A percentile compares a stretch with the other conserved stretches of the same genome.
Evolutionary conservation across 2,797 vertebrate species (phyloP).

Genomic region (Diplodus sargus): DNA sequence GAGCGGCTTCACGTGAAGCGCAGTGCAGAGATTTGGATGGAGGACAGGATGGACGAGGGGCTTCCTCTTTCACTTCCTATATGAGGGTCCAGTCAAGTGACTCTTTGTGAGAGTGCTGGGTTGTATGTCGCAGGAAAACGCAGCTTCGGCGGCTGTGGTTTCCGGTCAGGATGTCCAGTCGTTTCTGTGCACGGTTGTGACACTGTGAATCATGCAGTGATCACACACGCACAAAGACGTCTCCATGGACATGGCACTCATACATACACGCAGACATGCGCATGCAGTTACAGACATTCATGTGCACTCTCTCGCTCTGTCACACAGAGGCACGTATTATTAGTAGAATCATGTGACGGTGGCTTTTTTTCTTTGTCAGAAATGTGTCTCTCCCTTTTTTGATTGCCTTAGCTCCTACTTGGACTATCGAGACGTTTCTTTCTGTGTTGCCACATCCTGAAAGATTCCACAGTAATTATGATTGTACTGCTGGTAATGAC

Average conservation of each 20-base stretch:
- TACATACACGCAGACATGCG: conserved; percentile 45
- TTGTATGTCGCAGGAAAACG: conserved; percentile 82
- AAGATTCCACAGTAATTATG: conserved; percentile 68
- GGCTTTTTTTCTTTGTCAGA: background rate
- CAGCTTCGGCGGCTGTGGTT: conserved; percentile 81
- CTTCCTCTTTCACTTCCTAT: conserved; percentile 90
- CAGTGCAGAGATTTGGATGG: conserved; percentile 70
- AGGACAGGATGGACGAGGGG: conserved; percentile 79
- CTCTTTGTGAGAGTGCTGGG: conserved; percentile 83
- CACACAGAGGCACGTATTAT: conserved; percentile 13
- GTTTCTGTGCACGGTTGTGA: conserved; percentile 82
- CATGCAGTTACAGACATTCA: conserved; percentile 39
- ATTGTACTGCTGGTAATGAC: conserved; percentile 78
- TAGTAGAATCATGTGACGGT: conserved; percentile 50
- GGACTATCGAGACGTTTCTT: background rate
- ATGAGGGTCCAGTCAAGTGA: conserved; percentile 87
- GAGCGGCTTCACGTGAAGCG: conserved; percentile 74
- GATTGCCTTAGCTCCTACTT: background rate
- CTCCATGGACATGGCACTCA: conserved; percentile 64
- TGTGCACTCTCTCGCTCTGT: conserved; percentile 21
- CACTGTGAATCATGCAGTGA: conserved; percentile 80
- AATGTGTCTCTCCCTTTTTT: background rate
- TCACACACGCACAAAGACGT: conserved; percentile 70
- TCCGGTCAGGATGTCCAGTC: conserved; percentile 86
- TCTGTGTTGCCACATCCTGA: conserved; percentile 54